These are phyloP conservation scores for Piscicola geometra DNA, from an alignment of 2,888 invertebrate species.

Conservation along the genomic window DNA sequence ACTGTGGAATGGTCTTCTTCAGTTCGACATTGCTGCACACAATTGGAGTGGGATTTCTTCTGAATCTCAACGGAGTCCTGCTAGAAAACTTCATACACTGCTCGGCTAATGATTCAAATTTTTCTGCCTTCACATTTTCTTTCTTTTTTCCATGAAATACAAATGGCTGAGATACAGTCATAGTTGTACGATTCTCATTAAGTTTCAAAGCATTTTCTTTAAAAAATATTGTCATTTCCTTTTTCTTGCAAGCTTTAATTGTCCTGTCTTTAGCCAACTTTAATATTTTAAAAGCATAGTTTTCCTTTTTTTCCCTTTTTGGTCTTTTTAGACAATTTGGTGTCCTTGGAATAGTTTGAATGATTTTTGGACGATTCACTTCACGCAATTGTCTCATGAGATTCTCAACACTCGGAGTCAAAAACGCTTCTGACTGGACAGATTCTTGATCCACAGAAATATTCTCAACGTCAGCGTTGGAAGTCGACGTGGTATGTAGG, in stretches of 20 bases:
- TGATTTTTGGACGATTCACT: background rate
- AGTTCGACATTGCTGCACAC: background rate
- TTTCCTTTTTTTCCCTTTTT: background rate
- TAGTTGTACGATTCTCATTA: background rate
- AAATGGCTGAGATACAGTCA: constrained; percentile 24
- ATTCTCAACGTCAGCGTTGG: too few species aligned
- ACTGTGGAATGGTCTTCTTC: background rate
- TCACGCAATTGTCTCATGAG: background rate
- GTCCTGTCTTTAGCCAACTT: background rate
- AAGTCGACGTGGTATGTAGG: too few species aligned
- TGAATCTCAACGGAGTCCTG: constrained; percentile 21
- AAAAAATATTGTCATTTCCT: too few species aligned
- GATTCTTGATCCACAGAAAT: too few species aligned
- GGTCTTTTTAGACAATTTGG: background rate
- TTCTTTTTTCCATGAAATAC: constrained; percentile 25
- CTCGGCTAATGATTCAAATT: constrained; percentile 28
- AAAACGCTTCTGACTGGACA: too few species aligned
- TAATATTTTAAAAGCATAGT: background rate
- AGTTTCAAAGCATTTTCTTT: background rate
- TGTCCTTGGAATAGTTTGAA: background rate
- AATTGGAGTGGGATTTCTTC: background rate
- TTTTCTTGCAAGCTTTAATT: background rate
- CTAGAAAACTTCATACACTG: constrained; percentile 19
- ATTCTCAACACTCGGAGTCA: too few species aligned
- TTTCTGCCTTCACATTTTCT: background rate